A percentile compares a stretch with the other conserved stretches of the same genome.
phyloP scores from a whole-genome alignment of 2,113 vertebrate species.

The Terrapene triunguis region DNA sequence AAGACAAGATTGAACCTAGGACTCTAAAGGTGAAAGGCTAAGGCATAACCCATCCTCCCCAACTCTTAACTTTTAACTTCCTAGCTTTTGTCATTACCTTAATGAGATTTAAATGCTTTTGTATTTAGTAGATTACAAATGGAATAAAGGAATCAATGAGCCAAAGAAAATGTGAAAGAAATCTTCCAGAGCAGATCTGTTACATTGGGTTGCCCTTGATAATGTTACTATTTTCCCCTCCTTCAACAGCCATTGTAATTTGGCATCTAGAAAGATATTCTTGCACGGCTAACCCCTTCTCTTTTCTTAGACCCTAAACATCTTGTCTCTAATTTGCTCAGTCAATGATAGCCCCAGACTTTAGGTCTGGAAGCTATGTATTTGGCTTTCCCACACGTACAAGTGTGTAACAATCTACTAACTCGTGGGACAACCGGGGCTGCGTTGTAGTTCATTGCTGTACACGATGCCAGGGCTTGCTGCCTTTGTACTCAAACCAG shows the following conservation, averaged over 20 bases:
- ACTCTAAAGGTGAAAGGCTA: background rate
- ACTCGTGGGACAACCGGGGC: background rate
- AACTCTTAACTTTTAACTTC: background rate
- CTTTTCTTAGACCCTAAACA: background rate
- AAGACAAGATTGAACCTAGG: background rate
- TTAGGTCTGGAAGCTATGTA: background rate
- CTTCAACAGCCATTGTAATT: background rate
- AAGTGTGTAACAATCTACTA: background rate
- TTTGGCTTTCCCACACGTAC: conserved; percentile 13
- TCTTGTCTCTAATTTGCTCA: conserved; percentile 22
- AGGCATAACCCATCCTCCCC: background rate
- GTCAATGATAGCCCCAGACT: background rate
- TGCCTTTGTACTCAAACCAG: conserved; percentile 24
- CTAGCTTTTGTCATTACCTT: accelerated
- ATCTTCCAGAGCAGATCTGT: background rate
- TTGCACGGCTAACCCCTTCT: background rate
- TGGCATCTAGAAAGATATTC: background rate
- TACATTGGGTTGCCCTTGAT: background rate
- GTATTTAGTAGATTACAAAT: background rate
- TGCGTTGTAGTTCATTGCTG: background rate
- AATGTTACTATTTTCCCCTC: background rate
- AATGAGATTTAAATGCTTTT: background rate
- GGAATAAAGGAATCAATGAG: background rate
- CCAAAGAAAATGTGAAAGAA: background rate
- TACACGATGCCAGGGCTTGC: background rate